Evolutionary conservation across 2,113 vertebrate species (phyloP), one percentile per base, ranked within the genome.

Genomic region (Notarius lentiginosus): DNA sequence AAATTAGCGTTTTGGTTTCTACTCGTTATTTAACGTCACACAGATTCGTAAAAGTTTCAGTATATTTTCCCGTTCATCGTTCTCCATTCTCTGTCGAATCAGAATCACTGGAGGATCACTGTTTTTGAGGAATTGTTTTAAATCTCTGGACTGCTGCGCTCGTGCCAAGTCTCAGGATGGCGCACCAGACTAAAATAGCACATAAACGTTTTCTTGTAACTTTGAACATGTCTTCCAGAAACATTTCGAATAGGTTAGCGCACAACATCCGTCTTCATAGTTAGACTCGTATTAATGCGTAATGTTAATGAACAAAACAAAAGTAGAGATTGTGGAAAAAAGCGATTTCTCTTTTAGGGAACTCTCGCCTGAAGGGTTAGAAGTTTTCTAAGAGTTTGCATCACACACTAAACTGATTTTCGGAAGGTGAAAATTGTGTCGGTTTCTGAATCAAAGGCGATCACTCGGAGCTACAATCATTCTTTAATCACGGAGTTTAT

Each of bases 341-440:
- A 41, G 41, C 41, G 24, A 47, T 6, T 24, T 76, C 12, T 76
- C 22, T 76, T 49, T 76, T 76, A n/a, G 22, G 20, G 20, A 76
- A 76, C 22, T 51, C 73, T 76, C 0, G 41, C 73, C 73, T 24
- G 24, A 51, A 76, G 73, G 22, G 24, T 49, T 24, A 10, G 0
- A 76, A 76, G 47, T 76, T 76, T 73, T 51, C 73, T 24, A 24
- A 1, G 47, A 76, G 73, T 76, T 76, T 76, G 73, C 73, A 76
- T 76, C 73, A 76, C 20, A 51, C 73, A n/a, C 73, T 12, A 76
- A 76, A 24, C 0, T 10, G 9, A 72, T 27, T 68, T 68, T 68
- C 30, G 24, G 72, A 51, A 7, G 6, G 73, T n/a, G 49, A 77
- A 53, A 15, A 76, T 14, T 51, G 73, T 15, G 47, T 6, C 70